A percentile compares a stretch with the other conserved stretches of the same genome.
Conservation (phyloP, 2,888 invertebrate species). For the Lydus trimaculatus region DNA sequence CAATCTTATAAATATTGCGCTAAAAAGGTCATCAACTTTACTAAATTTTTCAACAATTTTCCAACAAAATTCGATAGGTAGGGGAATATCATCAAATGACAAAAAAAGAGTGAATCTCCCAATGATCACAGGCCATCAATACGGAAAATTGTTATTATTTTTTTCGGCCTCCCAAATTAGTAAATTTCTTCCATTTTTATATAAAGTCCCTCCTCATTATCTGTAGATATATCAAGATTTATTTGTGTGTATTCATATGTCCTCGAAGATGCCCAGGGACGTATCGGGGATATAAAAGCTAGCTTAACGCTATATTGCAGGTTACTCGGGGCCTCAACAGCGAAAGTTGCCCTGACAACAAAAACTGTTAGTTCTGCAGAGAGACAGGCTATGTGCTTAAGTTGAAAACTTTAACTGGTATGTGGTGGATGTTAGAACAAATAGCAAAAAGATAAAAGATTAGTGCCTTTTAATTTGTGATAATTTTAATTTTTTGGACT, state of each 20-base stretch:
- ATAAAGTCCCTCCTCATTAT: background rate
- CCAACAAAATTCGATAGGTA: background rate
- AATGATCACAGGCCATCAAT: too few species aligned
- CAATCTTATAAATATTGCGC: background rate
- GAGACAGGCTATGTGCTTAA: slow-evolving; percentile 22
- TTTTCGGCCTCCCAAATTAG: too few species aligned
- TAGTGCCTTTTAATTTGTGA: background rate
- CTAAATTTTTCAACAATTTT: background rate
- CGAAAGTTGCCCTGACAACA: slow-evolving; percentile 43
- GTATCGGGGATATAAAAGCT: slow-evolving; percentile 45
- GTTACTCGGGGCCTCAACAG: slow-evolving; percentile 46
- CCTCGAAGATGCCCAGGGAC: slow-evolving; percentile 25
- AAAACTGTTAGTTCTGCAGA: slow-evolving; percentile 14
- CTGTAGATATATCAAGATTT: background rate
- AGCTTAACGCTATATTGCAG: slow-evolving; percentile 45
- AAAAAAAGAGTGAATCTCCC: too few species aligned
- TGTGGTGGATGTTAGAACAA: slow-evolving; percentile 24
- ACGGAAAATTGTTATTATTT: too few species aligned
- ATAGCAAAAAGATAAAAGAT: background rate
- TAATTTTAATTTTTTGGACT: background rate
- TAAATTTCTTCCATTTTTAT: too few species aligned
- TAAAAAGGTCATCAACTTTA: slow-evolving; percentile 1
- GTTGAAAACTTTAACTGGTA: slow-evolving; percentile 20
- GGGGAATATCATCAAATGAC: background rate
- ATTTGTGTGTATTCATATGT: background rate